Conservation (phyloP, 2,113 vertebrate species). For the Python bivittatus region DNA sequence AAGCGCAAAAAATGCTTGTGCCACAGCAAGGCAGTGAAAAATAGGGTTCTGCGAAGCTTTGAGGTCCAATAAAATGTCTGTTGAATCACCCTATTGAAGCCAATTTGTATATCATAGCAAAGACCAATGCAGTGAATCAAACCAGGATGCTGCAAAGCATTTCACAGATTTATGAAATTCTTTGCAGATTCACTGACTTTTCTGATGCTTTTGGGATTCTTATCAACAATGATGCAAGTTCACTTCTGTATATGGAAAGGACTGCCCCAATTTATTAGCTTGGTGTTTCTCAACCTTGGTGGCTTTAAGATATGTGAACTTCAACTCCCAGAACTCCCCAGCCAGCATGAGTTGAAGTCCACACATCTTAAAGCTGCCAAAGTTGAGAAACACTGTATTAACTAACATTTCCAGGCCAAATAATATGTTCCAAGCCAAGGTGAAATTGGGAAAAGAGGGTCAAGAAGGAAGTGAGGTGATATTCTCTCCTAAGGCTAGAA, state of each 20-base stretch:
- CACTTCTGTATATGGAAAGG: not conserved
- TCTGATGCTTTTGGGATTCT: not conserved
- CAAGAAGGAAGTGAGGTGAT: not conserved
- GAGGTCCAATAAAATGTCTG: not conserved
- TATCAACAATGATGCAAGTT: not conserved
- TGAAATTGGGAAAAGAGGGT: not conserved
- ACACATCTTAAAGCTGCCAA: not conserved
- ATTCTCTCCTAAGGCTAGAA: not conserved
- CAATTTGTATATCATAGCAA: not conserved
- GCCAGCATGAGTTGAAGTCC: not conserved
- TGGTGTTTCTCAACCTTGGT: not conserved
- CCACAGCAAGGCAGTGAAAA: not conserved
- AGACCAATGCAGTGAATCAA: not conserved
- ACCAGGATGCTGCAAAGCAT: not conserved
- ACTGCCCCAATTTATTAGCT: not conserved
- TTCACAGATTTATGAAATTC: not conserved
- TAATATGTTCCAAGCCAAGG: not conserved
- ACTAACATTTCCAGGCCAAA: not conserved
- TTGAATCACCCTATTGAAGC: not conserved
- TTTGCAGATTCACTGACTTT: not conserved
- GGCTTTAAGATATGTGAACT: not conserved
- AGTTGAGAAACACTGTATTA: not conserved
- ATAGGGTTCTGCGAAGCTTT: not conserved
- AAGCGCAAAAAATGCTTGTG: not conserved
- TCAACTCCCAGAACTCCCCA: not conserved